Percentiles rank a stretch among this genome's conserved stretches.
Evolutionary conservation across 2,888 invertebrate genomes (phyloP).

Genomic region (Cremastobaeus sp.): DNA sequence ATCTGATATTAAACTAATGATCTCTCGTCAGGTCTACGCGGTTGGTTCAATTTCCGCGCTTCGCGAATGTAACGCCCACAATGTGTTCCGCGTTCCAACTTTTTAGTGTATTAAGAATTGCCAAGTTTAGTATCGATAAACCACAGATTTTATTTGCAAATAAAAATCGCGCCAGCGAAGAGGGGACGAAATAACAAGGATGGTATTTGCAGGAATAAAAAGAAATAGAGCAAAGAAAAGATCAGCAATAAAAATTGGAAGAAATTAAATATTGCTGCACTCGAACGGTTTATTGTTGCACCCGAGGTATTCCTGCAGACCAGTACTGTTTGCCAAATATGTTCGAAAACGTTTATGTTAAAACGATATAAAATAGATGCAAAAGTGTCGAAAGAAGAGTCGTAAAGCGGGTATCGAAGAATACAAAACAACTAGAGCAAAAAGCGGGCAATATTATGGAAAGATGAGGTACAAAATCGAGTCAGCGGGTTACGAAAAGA

Average conservation of each 20-base stretch:
- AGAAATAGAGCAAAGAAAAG: constrained; percentile 57
- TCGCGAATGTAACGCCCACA: constrained; percentile 60
- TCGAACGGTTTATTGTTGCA: constrained; percentile 25
- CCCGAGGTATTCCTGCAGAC: not conserved
- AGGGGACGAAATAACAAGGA: constrained; percentile 15
- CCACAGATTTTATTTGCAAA: constrained; percentile 66
- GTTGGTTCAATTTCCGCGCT: constrained; percentile 56
- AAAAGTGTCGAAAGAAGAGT: constrained; percentile 5
- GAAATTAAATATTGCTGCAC: constrained; percentile 25
- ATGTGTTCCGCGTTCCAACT: constrained; percentile 69
- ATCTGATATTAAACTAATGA: constrained; percentile 65
- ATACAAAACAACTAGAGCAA: constrained; percentile 56
- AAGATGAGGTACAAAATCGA: constrained; percentile 26
- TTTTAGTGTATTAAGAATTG: constrained; percentile 66
- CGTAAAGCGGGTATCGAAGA: constrained; percentile 15
- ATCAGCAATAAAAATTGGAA: constrained; percentile 19
- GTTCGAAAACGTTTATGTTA: constrained; percentile 16
- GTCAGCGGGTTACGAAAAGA: constrained; percentile 28
- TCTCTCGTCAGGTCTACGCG: constrained; percentile 59
- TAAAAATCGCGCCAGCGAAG: constrained; percentile 35
- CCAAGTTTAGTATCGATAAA: constrained; percentile 69
- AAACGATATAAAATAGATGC: constrained; percentile 32
- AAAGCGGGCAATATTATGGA: constrained; percentile 20
- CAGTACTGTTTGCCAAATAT: constrained; percentile 6
- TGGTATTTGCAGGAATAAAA: constrained; percentile 43